A percentile compares a stretch with the other conserved stretches of the same genome.
Conservation (phyloP, 1,140 invertebrate species). For the Sycophila sp. region DNA sequence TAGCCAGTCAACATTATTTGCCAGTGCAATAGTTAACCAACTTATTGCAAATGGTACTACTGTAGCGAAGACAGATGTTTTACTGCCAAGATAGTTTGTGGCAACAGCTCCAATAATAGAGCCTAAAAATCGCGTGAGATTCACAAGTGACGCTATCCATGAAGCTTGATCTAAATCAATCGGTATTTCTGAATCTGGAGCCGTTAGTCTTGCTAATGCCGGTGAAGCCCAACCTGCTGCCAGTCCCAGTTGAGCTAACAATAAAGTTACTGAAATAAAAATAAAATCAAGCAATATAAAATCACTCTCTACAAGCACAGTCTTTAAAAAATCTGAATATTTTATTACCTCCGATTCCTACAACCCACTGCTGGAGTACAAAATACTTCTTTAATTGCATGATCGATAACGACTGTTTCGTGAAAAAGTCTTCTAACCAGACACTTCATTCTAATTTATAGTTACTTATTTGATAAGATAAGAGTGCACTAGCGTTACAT, state of each 20-base stretch:
- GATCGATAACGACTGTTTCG: too few species aligned
- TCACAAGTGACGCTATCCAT: conserved; percentile 68
- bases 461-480: too few species aligned
- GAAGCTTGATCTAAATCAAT: conserved; percentile 70
- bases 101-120: conserved; percentile 53
- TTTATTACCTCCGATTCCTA: too few species aligned
- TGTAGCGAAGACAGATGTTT: conserved; percentile 70
- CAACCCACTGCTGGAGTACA: too few species aligned
- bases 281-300: too few species aligned
- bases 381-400: too few species aligned
- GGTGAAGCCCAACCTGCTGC: conserved; percentile 69
- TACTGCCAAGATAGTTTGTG: conserved; percentile 71
- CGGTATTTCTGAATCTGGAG: conserved; percentile 61
- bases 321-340: too few species aligned
- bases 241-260: conserved; percentile 50
- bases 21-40: conserved; percentile 70
- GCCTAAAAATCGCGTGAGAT: conserved; percentile 60
- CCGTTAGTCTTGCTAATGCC: conserved; percentile 65
- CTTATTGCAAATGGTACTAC: conserved; percentile 71
- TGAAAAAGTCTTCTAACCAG: too few species aligned
- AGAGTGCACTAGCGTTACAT: too few species aligned
- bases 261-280: conserved; percentile 48
- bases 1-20: conserved; percentile 63
- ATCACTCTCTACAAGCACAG: too few species aligned
- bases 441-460: too few species aligned